Evolutionary conservation across 2,888 invertebrate genomes (phyloP).

Genomic region (Eristalis pertinax): DNA sequence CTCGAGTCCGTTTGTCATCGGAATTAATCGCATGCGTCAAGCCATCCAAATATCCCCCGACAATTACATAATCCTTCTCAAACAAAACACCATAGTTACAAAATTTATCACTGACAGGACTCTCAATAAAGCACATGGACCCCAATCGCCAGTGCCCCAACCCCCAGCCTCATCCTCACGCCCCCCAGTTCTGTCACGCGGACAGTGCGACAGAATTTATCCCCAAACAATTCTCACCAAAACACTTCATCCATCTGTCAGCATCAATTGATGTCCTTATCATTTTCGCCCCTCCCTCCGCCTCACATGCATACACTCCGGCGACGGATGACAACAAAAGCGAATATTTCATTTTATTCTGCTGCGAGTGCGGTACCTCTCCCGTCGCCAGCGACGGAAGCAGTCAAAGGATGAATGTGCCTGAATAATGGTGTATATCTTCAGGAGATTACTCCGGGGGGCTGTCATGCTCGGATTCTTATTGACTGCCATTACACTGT

Average conservation of each 20-base stretch:
- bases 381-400: not conserved
- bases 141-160: not conserved
- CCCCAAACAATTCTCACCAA: slow-evolving; percentile 33
- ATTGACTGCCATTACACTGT: slow-evolving; percentile 52
- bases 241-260: slow-evolving; percentile 60
- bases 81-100: slow-evolving; percentile 10
- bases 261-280: slow-evolving; percentile 62
- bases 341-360: slow-evolving; percentile 43
- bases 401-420: slow-evolving; percentile 11
- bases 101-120: slow-evolving; percentile 47
- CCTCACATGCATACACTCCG: not conserved
- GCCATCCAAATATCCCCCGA: slow-evolving; percentile 7
- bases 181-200: not conserved
- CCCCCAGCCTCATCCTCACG: not conserved
- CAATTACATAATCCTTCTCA: slow-evolving; percentile 12
- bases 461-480: not conserved
- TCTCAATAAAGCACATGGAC: slow-evolving; percentile 31
- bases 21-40: slow-evolving; percentile 13
- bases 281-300: slow-evolving; percentile 15
- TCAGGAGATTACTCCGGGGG: not conserved
- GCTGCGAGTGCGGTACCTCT: not conserved
- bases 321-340: not conserved
- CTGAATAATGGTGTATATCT: not conserved
- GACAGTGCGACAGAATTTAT: not conserved
- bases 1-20: slow-evolving; percentile 7